Percentiles rank a stretch among this genome's conserved stretches.
Evolutionary conservation across 2,888 invertebrate genomes (phyloP).

Genomic region (Tricholauxania praeusta): DNA sequence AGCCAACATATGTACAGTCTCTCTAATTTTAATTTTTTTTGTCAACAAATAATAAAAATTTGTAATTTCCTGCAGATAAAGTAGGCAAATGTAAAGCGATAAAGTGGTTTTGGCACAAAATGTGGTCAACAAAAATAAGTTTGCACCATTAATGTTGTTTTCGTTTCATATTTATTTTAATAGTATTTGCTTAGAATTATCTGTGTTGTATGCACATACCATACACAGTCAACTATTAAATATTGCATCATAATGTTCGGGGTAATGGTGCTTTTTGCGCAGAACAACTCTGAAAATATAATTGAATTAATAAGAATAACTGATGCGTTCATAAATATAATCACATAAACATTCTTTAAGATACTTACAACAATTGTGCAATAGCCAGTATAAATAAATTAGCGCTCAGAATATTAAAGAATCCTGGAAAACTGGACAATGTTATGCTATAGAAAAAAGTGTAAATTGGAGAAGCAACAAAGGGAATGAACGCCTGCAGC

Average conservation of each 20-base stretch:
- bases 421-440: conserved; percentile 71
- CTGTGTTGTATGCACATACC: too few relatives aligned
- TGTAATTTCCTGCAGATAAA: too few relatives aligned
- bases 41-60: too few relatives aligned
- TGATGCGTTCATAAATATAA: neutral
- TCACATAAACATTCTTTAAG: neutral
- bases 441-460: conserved; percentile 74
- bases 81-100: too few relatives aligned
- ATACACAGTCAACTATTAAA: neutral
- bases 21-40: too few relatives aligned
- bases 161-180: too few relatives aligned
- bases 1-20: too few relatives aligned
- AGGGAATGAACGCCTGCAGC: conserved; percentile 73
- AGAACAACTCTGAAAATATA: conserved; percentile 52
- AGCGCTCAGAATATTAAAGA: conserved; percentile 72
- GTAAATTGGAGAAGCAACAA: conserved; percentile 74
- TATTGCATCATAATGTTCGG: conserved; percentile 45
- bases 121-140: too few relatives aligned
- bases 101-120: too few relatives aligned
- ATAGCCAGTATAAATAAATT: conserved; percentile 53
- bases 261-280: conserved; percentile 48
- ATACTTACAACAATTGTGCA: conserved; percentile 54
- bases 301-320: neutral
- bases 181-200: too few relatives aligned
- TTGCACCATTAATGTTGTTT: too few relatives aligned